These are phyloP conservation scores for Manduca sexta DNA, from an alignment of 1,140 invertebrate genomes.

Conservation along the genomic window DNA sequence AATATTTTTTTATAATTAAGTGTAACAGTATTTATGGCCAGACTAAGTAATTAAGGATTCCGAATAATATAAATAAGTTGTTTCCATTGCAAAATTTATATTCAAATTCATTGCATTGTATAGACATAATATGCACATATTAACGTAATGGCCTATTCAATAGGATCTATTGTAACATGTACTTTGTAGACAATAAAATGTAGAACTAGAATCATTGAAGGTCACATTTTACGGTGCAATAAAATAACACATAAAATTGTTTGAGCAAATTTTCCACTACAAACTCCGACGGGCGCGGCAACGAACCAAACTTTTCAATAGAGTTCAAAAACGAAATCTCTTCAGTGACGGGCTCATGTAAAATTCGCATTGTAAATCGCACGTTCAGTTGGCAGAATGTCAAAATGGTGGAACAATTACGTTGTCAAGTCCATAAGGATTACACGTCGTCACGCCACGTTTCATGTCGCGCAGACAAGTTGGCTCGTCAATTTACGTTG, in stretches of 20 bases:
- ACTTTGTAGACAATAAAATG: background rate
- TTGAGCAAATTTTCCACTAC: constrained; percentile 4
- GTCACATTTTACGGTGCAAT: background rate
- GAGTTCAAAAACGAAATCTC: background rate
- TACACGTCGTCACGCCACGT: constrained; percentile 27
- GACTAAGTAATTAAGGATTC: no score
- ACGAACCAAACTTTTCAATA: background rate
- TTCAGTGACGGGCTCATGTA: constrained; percentile 2
- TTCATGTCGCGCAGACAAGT: constrained; percentile 22
- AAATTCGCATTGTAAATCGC: constrained; percentile 4
- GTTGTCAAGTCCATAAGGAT: constrained; percentile 27
- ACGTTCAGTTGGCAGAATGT: constrained; percentile 26
- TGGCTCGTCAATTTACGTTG: constrained; percentile 25
- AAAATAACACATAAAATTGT: background rate
- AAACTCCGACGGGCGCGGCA: constrained; percentile 13
- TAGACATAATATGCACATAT: no score
- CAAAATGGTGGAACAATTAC: constrained; percentile 35
- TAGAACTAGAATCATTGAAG: background rate
- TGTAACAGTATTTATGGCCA: no score
- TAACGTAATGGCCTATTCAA: no score
- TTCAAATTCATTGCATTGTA: no score
- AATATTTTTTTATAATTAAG: no score
- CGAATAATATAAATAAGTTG: no score
- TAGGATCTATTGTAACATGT: background rate
- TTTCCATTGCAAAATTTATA: no score